These are phyloP conservation scores for Drosophila paramelanica DNA, from an alignment of 2,888 invertebrate species.

Conservation along the genomic window DNA sequence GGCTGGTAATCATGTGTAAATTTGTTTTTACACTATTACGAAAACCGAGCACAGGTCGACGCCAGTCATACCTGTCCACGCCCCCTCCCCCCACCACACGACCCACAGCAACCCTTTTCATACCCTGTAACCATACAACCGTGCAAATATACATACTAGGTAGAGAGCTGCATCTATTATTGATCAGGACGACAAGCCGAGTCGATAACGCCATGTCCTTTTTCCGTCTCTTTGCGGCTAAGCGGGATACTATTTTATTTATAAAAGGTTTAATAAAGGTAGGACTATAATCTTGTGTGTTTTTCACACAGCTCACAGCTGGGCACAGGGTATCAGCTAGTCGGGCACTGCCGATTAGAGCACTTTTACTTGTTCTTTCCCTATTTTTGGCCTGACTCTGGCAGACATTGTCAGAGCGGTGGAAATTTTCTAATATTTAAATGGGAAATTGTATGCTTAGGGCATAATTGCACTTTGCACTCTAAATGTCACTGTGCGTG, in stretches of 20 bases:
- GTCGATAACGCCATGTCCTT: too few species aligned
- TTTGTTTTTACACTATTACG: conserved; percentile 73
- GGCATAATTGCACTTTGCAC: conserved; percentile 62
- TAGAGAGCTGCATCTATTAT: background rate
- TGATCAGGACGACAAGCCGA: too few species aligned
- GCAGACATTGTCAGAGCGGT: conserved; percentile 43
- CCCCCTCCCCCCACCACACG: background rate
- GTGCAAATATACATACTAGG: background rate
- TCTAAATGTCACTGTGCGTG: conserved; percentile 8
- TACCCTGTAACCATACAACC: background rate
- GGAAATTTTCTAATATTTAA: conserved; percentile 73
- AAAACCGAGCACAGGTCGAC: conserved; percentile 41
- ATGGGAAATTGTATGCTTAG: conserved; percentile 67
- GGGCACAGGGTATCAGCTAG: background rate
- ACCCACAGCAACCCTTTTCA: background rate
- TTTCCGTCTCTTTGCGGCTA: too few species aligned
- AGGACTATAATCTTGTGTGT: too few species aligned
- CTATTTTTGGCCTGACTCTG: conserved; percentile 19
- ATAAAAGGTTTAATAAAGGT: too few species aligned
- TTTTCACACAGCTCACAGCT: background rate
- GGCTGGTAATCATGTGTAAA: conserved; percentile 79
- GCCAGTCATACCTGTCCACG: background rate
- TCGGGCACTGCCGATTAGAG: background rate
- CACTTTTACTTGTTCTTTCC: background rate
- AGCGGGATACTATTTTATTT: too few species aligned